Conservation (phyloP, 37 sponge, comb jelly and placozoan species). For the Petrosia ficiformis region DNA sequence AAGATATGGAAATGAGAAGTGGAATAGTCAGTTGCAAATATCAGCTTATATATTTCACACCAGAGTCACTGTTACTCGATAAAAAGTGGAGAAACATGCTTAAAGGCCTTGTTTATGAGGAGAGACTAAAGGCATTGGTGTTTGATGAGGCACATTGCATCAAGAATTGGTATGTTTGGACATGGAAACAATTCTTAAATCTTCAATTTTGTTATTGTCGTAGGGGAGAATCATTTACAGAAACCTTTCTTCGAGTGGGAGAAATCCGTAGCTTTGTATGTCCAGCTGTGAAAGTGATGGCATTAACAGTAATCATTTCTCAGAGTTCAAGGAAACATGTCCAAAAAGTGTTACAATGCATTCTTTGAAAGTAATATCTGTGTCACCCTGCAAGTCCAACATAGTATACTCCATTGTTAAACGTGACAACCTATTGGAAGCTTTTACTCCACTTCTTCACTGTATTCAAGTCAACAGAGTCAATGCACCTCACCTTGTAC, state of each 20-base stretch:
- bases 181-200: background rate
- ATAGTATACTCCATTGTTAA: background rate
- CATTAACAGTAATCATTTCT: background rate
- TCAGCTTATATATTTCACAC: too few relatives aligned
- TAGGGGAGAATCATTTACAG: slow-evolving; percentile 14
- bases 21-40: too few relatives aligned
- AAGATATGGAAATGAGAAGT: too few relatives aligned
- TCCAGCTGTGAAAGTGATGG: background rate
- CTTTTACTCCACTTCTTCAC: too few relatives aligned
- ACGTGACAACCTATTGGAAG: too few relatives aligned
- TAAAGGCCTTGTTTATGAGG: background rate
- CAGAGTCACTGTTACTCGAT: too few relatives aligned
- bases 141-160: slow-evolving; percentile 40
- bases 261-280: background rate
- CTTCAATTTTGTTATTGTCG: background rate
- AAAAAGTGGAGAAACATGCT: too few relatives aligned
- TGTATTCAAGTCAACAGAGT: too few relatives aligned
- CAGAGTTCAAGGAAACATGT: background rate
- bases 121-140: slow-evolving; percentile 22
- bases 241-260: background rate
- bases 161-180: slow-evolving; percentile 35
- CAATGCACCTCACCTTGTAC: too few relatives aligned
- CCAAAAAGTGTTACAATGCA: background rate
- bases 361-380: background rate
- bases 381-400: background rate